phyloP scores from a whole-genome alignment of 2,113 vertebrate genomes.

The Gobius niger region DNA sequence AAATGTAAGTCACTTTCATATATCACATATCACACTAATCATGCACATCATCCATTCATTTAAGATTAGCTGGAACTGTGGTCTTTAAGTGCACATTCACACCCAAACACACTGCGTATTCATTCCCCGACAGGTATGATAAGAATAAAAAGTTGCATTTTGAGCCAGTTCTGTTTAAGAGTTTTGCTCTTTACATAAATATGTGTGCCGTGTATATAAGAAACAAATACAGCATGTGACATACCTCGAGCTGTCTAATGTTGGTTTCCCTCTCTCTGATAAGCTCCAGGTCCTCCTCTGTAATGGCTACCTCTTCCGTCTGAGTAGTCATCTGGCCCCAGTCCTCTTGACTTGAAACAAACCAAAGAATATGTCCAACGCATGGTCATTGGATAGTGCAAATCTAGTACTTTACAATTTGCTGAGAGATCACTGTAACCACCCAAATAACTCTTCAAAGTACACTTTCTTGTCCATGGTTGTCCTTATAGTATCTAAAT shows the following conservation, averaged over 20 bases:
- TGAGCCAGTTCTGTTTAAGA: too few relatives aligned
- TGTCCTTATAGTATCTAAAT: background rate
- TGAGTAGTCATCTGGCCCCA: conserved; percentile 90
- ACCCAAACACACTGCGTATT: too few relatives aligned
- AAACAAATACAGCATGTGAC: background rate
- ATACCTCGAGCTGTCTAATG: conserved; percentile 92
- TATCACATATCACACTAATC: background rate
- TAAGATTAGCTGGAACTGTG: background rate
- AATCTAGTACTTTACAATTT: background rate
- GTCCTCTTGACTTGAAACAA: conserved; percentile 84
- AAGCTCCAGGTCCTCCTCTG: conserved; percentile 93
- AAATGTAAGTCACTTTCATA: background rate
- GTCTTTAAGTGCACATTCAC: background rate
- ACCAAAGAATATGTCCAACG: conserved; percentile 6
- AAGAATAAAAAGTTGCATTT: too few relatives aligned
- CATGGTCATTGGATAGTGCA: background rate
- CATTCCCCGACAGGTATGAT: too few relatives aligned
- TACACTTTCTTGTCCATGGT: background rate
- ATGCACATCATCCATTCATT: background rate
- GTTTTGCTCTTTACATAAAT: too few relatives aligned
- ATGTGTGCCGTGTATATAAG: background rate
- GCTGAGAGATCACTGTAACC: background rate
- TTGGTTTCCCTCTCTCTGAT: conserved; percentile 95
- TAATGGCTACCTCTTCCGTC: conserved; percentile 86
- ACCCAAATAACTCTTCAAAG: background rate